Evolutionary conservation across 2,113 vertebrate genomes (phyloP).

Genomic region (Alosa alosa): DNA sequence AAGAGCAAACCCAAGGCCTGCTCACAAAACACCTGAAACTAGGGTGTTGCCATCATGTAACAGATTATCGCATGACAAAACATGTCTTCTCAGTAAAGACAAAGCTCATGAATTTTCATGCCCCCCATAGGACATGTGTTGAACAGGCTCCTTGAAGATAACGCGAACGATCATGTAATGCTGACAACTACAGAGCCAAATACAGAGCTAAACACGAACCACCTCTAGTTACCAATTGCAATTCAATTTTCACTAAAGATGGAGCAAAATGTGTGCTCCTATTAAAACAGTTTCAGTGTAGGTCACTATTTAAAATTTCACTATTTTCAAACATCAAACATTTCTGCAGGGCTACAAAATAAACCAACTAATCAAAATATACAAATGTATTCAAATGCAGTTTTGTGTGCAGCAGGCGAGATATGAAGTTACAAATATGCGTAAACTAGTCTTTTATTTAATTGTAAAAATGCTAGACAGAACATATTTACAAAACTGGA

Average conservation of each 20-base stretch:
- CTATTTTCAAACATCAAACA: not conserved
- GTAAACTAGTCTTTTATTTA: constrained; percentile 33
- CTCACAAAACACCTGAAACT: not conserved
- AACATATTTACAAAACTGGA: constrained; percentile 49
- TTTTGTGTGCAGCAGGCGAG: not conserved
- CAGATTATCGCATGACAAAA: not conserved
- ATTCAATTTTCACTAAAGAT: no score
- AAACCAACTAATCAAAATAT: not conserved
- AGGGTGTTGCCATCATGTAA: not conserved
- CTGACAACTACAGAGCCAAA: not conserved
- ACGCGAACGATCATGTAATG: not conserved
- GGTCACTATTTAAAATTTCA: not conserved
- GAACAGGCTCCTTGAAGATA: not conserved
- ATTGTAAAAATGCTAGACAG: constrained; percentile 40
- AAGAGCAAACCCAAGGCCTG: not conserved
- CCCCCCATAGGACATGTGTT: not conserved
- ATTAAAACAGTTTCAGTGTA: no score
- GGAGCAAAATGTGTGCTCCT: no score
- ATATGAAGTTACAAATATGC: not conserved
- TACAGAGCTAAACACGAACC: not conserved
- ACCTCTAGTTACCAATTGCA: no score
- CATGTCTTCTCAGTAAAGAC: not conserved
- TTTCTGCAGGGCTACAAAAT: not conserved
- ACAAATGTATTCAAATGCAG: not conserved
- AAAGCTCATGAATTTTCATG: constrained; percentile 10